Evolutionary conservation across 2,113 vertebrate genomes (phyloP).

Genomic region (Crotalus viridis): DNA sequence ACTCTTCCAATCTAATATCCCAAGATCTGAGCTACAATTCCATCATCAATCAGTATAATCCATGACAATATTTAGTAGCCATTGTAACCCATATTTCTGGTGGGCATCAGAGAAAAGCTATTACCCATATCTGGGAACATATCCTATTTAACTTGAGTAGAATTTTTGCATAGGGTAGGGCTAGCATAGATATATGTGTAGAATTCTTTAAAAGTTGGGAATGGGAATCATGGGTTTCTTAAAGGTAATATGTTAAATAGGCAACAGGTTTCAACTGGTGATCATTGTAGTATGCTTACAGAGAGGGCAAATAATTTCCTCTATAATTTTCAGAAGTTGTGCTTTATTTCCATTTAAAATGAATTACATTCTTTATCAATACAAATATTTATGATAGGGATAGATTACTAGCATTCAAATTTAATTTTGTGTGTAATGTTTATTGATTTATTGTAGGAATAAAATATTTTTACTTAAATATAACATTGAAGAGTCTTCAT

Average conservation of each 20-base stretch:
- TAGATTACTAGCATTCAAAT: background rate
- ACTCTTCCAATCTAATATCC: background rate
- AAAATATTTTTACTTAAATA: background rate
- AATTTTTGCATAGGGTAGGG: background rate
- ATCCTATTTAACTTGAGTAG: background rate
- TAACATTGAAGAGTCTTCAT: background rate
- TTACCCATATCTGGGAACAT: background rate
- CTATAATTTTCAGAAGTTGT: background rate
- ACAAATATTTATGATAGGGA: background rate
- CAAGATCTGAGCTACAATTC: background rate
- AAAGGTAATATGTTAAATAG: background rate
- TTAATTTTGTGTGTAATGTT: background rate
- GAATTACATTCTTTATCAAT: background rate
- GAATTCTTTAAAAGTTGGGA: background rate
- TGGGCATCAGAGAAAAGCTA: background rate
- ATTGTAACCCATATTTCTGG: background rate
- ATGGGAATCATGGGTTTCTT: background rate
- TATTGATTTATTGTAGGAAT: background rate
- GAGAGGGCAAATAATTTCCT: background rate
- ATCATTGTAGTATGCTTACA: background rate
- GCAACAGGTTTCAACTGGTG: background rate
- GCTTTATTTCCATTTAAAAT: background rate
- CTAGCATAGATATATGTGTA: background rate
- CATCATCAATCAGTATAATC: background rate
- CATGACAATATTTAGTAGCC: background rate